Conservation (phyloP, 2,113 vertebrate genomes). For the Eulacestoma nigropectus region DNA sequence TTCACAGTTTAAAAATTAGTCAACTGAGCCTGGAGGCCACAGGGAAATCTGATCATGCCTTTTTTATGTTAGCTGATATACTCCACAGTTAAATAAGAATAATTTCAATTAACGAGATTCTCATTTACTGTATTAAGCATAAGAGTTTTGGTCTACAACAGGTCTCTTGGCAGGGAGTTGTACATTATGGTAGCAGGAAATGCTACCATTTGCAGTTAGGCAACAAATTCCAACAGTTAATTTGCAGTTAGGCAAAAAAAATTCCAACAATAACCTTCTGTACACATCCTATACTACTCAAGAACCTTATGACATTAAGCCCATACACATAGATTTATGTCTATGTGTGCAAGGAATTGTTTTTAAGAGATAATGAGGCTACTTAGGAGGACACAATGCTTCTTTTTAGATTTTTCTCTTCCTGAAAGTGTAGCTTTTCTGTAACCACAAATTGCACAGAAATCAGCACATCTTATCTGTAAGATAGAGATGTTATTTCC, state of each 20-base stretch:
- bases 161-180: background rate
- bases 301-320: background rate
- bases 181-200: background rate
- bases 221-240: too few species aligned
- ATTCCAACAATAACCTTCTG: background rate
- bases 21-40: background rate
- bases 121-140: background rate
- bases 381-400: background rate
- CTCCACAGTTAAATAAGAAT: background rate
- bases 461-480: background rate
- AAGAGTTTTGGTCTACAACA: background rate
- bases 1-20: background rate
- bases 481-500: background rate
- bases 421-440: background rate
- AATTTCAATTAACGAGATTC: background rate
- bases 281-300: background rate
- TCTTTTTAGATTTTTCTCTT: background rate
- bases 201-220: background rate
- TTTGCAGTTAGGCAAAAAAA: background rate
- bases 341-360: background rate
- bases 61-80: background rate
- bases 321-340: background rate
- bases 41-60: background rate
- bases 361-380: background rate
- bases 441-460: background rate